Conservation (phyloP, 2,888 invertebrate genomes). For the Anoplius nigerrimus region DNA sequence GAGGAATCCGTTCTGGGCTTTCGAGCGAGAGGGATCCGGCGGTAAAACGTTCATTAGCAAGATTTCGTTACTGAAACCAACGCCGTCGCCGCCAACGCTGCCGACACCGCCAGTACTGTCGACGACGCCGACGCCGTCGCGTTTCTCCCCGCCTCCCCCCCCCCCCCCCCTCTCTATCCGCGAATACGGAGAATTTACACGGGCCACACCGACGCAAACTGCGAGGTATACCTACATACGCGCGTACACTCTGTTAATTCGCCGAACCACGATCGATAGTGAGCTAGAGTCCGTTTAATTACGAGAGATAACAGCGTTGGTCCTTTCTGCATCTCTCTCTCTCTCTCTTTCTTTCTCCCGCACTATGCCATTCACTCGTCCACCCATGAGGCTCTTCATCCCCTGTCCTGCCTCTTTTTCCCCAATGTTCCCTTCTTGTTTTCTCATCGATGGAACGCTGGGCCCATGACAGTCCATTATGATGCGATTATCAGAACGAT, state of each 20-base stretch:
- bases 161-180: too few species aligned
- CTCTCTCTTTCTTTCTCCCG: background rate
- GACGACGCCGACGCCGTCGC: slow-evolving; percentile 10
- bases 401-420: too few species aligned
- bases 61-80: slow-evolving; percentile 29
- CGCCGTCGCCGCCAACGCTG: slow-evolving; percentile 12
- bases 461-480: too few species aligned
- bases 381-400: too few species aligned
- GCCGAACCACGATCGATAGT: slow-evolving; percentile 48
- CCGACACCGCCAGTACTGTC: too few species aligned
- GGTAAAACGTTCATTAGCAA: slow-evolving; percentile 38
- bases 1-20: slow-evolving; percentile 15
- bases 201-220: slow-evolving; percentile 10
- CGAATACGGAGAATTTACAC: slow-evolving; percentile 4
- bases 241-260: slow-evolving; percentile 40
- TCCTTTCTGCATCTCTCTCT: slow-evolving; percentile 25
- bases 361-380: background rate
- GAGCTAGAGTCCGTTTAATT: slow-evolving; percentile 54
- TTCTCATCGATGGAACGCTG: too few species aligned
- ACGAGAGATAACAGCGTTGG: slow-evolving; percentile 48
- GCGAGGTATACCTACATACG: background rate
- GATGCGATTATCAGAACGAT: too few species aligned
- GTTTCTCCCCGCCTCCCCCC: too few species aligned
- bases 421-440: too few species aligned
- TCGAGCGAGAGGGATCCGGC: slow-evolving; percentile 30